Base-by-base conservation (phyloP, 2,113 vertebrate genomes). In the Mustela nigripes region DNA sequence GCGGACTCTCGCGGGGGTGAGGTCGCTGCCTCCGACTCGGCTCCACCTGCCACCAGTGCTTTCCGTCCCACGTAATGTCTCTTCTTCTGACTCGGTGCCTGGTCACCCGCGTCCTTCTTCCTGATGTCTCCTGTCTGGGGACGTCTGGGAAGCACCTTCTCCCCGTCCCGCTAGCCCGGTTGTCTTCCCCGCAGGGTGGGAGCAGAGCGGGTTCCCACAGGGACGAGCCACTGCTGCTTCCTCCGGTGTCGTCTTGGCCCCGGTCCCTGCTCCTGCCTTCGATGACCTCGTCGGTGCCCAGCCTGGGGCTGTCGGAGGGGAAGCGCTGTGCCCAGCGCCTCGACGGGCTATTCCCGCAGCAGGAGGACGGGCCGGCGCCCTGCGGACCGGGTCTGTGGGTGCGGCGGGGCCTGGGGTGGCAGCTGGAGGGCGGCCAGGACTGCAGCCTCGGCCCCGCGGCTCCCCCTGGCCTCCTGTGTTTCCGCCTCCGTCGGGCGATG, bases 371-470 rank as follows among this genome's bases (percentile, higher is more conserved):
- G 4, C 15, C 62, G 11, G 15, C 16, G 22, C 11, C 6, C 60
- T 7, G 4, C 4, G 39, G 48, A 33, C 82, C 65, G 36, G 56
- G 76, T 78, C 88, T n/a, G 14, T 7, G 85, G 56, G 2, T 24
- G 22, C 3, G 6, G 6, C 10, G 56, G 56, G 48, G 21, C 56
- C 42, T 58, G 31, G 63, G 33, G 50, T 63, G 91, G 50, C 76
- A 28, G 31, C 74, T 63, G 26, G 36, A 21, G 31, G 33, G 11
- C 19, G 63, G 65, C 36, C 24, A 2, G 19, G 26, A 90, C 9
- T 62, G 1, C 2, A 7, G 22, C 0, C 56, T 45, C 19, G 11
- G 83, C 24, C 3, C 3, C 18, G 33, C 15, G 24, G 28, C 19
- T 89, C 9, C 28, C 4, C 12, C 50, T 14, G 24, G 12, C 58